These are phyloP conservation scores for Puma concolor DNA, from an alignment of 2,113 vertebrate species.

Conservation along the genomic window DNA sequence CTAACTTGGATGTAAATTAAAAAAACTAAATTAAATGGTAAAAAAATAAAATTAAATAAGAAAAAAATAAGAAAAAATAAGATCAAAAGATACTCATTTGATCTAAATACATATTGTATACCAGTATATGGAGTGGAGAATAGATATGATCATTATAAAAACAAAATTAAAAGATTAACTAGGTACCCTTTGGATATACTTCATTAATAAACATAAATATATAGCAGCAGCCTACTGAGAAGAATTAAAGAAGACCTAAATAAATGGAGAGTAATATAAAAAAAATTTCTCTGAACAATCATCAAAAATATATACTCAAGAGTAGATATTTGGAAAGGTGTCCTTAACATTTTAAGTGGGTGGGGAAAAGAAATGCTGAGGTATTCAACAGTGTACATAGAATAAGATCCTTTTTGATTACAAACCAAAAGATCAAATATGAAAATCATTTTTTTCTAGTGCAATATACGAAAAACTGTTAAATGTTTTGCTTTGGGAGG, in stretches of 20 bases:
- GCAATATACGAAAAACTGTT: background rate
- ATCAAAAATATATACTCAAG: background rate
- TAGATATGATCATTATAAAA: background rate
- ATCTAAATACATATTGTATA: background rate
- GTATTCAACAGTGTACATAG: background rate
- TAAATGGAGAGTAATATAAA: background rate
- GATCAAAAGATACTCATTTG: background rate
- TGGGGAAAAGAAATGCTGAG: background rate
- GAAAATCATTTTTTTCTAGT: background rate
- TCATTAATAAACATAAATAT: background rate
- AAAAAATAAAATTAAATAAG: no score
- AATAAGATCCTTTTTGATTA: background rate
- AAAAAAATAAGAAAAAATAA: no score
- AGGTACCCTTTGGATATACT: background rate
- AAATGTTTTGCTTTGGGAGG: background rate
- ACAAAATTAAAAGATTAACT: background rate
- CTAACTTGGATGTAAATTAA: no score
- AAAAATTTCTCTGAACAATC: background rate
- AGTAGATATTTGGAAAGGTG: background rate
- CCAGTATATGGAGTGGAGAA: background rate
- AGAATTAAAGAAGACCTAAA: background rate
- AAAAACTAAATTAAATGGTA: no score
- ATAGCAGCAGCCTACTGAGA: background rate
- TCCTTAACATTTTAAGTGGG: background rate
- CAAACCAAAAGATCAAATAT: slow-evolving; percentile 25